Evolutionary conservation across 2,113 vertebrate genomes (phyloP), one percentile per base, ranked within the genome.

Genomic region (Cairina moschata): DNA sequence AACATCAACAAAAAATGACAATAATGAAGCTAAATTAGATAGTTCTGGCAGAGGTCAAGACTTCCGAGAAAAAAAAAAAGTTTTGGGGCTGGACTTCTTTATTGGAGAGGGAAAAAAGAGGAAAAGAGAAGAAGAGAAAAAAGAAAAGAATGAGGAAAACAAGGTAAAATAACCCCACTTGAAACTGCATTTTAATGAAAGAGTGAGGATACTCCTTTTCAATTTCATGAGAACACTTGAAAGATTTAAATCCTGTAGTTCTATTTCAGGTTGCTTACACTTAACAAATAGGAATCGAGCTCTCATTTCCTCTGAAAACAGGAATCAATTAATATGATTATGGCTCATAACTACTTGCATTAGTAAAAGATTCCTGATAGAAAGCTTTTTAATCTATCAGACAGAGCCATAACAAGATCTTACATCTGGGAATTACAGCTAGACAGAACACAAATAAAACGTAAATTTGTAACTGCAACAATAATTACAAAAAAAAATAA

Each of bases 311-410:
- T 95, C 68, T 74, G 93, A 93, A 95, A 75, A 46, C 83, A 91
- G 54, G 73, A 84, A 94, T 94, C 88, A 69, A 82, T 90, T 83
- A 80, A 81, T 86, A 63, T 3, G 29, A 83, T 94, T 91, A 93
- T 5, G 34, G 76, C 65, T 92, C 71, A 81, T 38, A 90, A 91
- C 84, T 67, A 96, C 72, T 72, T 63, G 42, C 85, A 40, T 48
- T 63, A 83, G 65, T 52, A 72, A 38, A 71, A 91, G 76, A 58
- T 88, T 96, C 74, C 86, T 94, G 86, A 93, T 48, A 86, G 91
- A 88, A 88, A 75, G 83, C 65, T 54, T 90, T 94, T 91, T 91
- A 28, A 90, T 91, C 91, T 93, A 74, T 65, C 76, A 86, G 88
- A 60, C 48, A 66, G 56, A 74, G 75, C 42, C 48, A 2, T 44